Base-by-base conservation (phyloP, 2,797 vertebrate genomes). In the Arrhamphus sclerolepis region DNA sequence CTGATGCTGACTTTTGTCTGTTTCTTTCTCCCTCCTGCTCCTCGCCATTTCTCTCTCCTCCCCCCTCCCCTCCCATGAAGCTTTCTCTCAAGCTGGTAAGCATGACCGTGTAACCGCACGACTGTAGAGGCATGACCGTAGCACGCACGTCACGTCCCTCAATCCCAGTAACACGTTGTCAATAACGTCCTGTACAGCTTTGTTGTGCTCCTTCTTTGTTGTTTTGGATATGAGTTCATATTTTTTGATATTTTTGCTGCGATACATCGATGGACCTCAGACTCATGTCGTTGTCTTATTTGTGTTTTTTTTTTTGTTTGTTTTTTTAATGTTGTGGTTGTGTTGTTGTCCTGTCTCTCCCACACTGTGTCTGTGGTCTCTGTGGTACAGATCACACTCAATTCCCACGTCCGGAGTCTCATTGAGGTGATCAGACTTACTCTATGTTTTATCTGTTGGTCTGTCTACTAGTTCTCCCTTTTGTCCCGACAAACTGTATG, bases 41-140 rank as follows among this genome's bases (percentile, higher is more conserved):
- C 59, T 68, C 70, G 62, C 71, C 77, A 79, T 87, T 90, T 86
- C 48, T 81, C 74, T 82, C 76, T 75, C 71, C 77, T 70, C 83
- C 46, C 52, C 62, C 55, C 65, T 72, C 83, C 49, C 53, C 58
- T 58, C 70, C 78, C 85, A 88, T 88, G 92, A 93, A 94, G 93
- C 93, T 94, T 90, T 94, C 93, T 92, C 92, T 94, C 81, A 94
- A 93, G 91, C 91, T 94, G 93, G 93, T 94, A 94, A 94, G 93
- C 93, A 94, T 92, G 91, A 92, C 80, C 81, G 80, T 71, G 21
- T 84, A 89, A 83, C 80, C 59, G 75, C 90, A 88, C 75, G 39
- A 75, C 29, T 40, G 22, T 81, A 82, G 86, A 86, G 70, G 91
- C 89, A 89, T 91, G 90, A 88, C 75, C 74, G 75, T 73, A 82